These are phyloP conservation scores for Orius laevigatus DNA, from an alignment of 1,140 invertebrate genomes.

Conservation along the genomic window DNA sequence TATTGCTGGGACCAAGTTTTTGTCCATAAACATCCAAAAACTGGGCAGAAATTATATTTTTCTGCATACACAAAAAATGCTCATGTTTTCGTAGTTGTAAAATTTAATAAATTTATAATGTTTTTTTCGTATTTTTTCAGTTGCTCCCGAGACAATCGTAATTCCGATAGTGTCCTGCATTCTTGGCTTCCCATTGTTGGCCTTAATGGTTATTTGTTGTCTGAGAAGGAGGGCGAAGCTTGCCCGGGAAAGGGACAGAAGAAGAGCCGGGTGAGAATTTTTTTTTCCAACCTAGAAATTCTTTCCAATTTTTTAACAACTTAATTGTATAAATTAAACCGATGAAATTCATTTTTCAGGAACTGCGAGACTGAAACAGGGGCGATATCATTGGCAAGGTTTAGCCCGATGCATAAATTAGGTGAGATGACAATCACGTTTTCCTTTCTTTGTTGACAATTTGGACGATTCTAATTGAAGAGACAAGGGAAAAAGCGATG, in stretches of 20 bases:
- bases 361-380: slow-evolving; percentile 63
- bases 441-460: background rate
- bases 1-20: too few relatives aligned
- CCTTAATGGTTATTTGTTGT: slow-evolving; percentile 72
- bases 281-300: background rate
- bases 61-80: too few relatives aligned
- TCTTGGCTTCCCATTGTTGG: slow-evolving; percentile 68
- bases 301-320: background rate
- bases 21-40: too few relatives aligned
- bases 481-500: background rate
- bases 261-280: slow-evolving; percentile 22
- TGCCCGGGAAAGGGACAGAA: slow-evolving; percentile 31
- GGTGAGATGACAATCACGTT: slow-evolving; percentile 31
- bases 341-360: slow-evolving; percentile 25
- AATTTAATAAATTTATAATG: too few relatives aligned
- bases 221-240: slow-evolving; percentile 62
- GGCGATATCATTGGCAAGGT: slow-evolving; percentile 57
- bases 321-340: background rate
- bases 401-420: slow-evolving; percentile 54
- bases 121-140: slow-evolving; percentile 37
- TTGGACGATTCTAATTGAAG: background rate
- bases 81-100: too few relatives aligned
- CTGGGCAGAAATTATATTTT: too few relatives aligned
- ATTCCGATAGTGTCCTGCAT: slow-evolving; percentile 79
- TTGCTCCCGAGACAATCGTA: slow-evolving; percentile 71